Percentiles rank a stretch among this genome's conserved stretches.
Evolutionary conservation across 2,888 invertebrate genomes (phyloP).

Genomic region (Theretra japonica): DNA sequence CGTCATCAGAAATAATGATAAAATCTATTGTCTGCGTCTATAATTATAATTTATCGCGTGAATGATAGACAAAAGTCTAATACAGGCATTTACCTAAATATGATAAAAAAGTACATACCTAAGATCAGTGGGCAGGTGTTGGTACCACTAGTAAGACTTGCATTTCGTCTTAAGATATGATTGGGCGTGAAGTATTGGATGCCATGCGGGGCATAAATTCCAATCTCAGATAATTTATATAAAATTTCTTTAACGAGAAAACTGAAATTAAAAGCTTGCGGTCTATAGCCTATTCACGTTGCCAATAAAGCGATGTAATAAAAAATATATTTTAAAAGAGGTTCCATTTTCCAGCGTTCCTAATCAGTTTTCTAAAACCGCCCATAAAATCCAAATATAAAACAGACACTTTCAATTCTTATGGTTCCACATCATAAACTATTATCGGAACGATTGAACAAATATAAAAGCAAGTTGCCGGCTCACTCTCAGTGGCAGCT

Average conservation of each 20-base stretch:
- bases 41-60: not conserved
- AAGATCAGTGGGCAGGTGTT: too few relatives aligned
- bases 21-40: not conserved
- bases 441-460: constrained; percentile 15
- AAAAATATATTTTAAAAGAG: not conserved
- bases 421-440: not conserved
- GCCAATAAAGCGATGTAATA: not conserved
- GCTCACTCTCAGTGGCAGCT: constrained; percentile 21
- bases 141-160: too few relatives aligned
- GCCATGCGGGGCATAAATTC: too few relatives aligned
- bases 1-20: not conserved
- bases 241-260: too few relatives aligned
- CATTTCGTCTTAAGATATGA: too few relatives aligned
- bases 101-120: too few relatives aligned
- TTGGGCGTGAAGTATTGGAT: too few relatives aligned
- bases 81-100: too few relatives aligned
- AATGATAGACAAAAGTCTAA: too few relatives aligned
- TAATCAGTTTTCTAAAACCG: not conserved
- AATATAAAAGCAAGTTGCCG: constrained; percentile 26
- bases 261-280: too few relatives aligned
- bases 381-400: not conserved
- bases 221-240: too few relatives aligned
- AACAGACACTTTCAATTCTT: not conserved
- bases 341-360: not conserved
- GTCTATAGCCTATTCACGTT: too few relatives aligned